Evolutionary conservation across 2,113 vertebrate species (phyloP).

Genomic region (Eubucco bourcierii): DNA sequence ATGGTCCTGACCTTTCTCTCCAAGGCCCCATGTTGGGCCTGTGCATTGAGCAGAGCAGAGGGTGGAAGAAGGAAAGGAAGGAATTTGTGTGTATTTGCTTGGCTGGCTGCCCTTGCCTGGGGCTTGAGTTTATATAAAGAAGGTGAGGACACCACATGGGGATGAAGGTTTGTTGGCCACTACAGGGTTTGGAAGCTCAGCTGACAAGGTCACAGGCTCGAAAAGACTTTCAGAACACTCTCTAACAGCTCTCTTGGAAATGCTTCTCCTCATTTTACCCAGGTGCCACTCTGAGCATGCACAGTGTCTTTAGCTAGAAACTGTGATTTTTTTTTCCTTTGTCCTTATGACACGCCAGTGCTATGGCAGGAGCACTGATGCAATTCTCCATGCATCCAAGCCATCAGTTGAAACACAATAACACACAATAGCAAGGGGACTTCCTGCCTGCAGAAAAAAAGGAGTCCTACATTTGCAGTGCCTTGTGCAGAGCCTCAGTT

Average conservation of each 20-base stretch:
- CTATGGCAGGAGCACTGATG: background rate
- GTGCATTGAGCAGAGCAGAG: background rate
- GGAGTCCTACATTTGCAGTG: background rate
- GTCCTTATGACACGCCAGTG: background rate
- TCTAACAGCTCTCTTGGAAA: background rate
- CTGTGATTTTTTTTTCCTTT: background rate
- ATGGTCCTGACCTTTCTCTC: constrained; percentile 65
- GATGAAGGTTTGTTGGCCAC: constrained; percentile 1
- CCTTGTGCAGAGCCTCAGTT: background rate
- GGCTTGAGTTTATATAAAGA: constrained; percentile 43
- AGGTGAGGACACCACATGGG: background rate
- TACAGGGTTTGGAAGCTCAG: background rate
- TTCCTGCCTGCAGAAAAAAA: background rate
- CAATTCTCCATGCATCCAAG: background rate
- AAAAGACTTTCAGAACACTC: background rate
- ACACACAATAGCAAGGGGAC: background rate
- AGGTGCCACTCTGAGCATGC: background rate
- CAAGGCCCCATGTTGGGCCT: constrained; percentile 6
- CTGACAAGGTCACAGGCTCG: constrained; percentile 8
- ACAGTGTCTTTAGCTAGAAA: background rate
- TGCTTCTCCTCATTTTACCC: background rate
- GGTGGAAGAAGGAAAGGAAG: constrained; percentile 37
- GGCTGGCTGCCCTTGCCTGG: constrained; percentile 5
- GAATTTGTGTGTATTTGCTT: constrained; percentile 7
- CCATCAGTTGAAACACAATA: background rate